Evolutionary conservation across 2,113 vertebrate genomes (phyloP), one percentile per base, ranked within the genome.

Genomic region (Nesospiza acunhae): DNA sequence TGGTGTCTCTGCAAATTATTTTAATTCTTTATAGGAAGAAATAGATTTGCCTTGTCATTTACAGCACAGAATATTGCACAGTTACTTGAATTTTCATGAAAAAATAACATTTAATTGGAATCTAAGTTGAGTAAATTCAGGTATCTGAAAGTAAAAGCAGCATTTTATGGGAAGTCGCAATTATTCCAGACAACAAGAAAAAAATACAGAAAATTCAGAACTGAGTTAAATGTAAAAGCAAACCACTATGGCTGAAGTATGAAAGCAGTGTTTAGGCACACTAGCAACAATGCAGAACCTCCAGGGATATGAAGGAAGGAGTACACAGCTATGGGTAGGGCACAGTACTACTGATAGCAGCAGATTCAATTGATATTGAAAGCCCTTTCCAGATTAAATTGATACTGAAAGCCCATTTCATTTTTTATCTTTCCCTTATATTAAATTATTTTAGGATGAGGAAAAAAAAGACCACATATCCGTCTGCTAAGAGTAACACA

Each of bases 351-450:
- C 58, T 47, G n/a, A 79, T 35, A 70, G 72, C 35, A 84, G 56
- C 49, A 92, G 86, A 93, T 78, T 87, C 87, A 93, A 83, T 78
- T 80, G 52, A 92, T 89, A 90, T 91, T 87, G 92, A 96, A 97
- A 94, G 81, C 52, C 69, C 33, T 84, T 56, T 89, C 39, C 35
- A 93, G 87, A 93, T 89, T 87, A 93, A 93, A 77, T 84, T 81
- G 49, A 94, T 85, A 84, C 84, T 81, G 93, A 96, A 96, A 93
- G 77, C 39, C 80, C 60, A 91, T 92, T 96, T 93, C 30, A 94
- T 95, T 95, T 93, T 97, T 95, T 84, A 90, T 87, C 86, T 90
- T 87, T 81, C 56, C 49, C 31, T 96, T 81, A 97, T 81, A 97
- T 95, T 87, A 68, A 80, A 95, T 95, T 94, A 97, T 89, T 95